Evolutionary conservation across 1,140 invertebrate species (phyloP), one percentile per base, ranked within the genome.

Genomic region (Cataglyphis hispanica): DNA sequence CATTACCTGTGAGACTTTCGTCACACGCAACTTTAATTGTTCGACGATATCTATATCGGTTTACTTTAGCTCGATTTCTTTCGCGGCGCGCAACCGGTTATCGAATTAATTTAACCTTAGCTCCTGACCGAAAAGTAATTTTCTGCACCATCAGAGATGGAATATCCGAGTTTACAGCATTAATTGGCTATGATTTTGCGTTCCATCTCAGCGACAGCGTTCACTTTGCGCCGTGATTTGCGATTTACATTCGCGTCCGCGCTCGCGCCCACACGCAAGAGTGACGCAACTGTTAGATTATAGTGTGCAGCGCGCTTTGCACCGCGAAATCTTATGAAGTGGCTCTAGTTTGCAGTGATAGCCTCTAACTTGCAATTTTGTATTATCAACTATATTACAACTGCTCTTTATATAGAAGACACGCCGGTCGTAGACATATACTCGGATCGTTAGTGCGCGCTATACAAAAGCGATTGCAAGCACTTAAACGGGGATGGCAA

Each of bases 331-430:
- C 78, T 83, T 43, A 40, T 60, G 53, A 72, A 83, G 72, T 56
- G 53, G 25, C 46, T 63, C 67, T 83, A 83, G 53, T 83, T 72
- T 60, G 37, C 27, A 40, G n/a, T 43, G 78, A 83, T 72, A 83
- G 78, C n/a, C 58, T 4, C 25, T 83, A 83, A 25, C 53, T 50
- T 34, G 78, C 67, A 83, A 83, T 83, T 72, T 83, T 60, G 31
- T 83, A 19, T 50, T 72, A 83, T 83, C 78, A 43, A 16, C 63
- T 25, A n/a, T 6, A 53, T 81, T 78, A 67, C 56, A 16, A 25
- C 16, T n/a, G 43, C 43, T 80, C 64, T 80, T 69, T 77, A 63
- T 77, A 43, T 64, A 43, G 74, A 76, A 25, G 46, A 50, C 13
- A 19, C 4, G 0, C n/a, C 19, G 19, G 72, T 72, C 46, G 40